phyloP scores from a whole-genome alignment of 2,113 vertebrate species.

The Piprites chloris region DNA sequence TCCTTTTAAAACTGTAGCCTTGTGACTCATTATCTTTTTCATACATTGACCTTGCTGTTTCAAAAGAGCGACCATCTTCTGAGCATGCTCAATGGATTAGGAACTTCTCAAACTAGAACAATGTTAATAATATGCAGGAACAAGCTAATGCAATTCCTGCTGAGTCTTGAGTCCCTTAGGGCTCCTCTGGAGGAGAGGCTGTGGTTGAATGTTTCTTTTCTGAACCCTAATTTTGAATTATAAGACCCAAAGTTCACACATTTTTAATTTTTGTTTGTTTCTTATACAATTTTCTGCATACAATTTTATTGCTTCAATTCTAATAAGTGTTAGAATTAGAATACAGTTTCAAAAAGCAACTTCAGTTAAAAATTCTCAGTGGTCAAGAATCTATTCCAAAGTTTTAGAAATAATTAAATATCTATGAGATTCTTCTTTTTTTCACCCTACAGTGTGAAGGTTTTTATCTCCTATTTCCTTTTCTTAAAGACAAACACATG shows the following conservation, averaged over 20 bases:
- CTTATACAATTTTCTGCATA: neutral
- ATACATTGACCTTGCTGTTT: neutral
- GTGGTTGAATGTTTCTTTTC: neutral
- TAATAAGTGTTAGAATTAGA: neutral
- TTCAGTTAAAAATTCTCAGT: neutral
- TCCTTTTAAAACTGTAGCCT: neutral
- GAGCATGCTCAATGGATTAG: neutral
- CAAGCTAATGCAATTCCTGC: neutral
- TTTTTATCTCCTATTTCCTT: neutral
- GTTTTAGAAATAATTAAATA: neutral
- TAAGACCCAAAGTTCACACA: neutral
- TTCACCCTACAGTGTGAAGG: neutral
- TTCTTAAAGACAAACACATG: neutral
- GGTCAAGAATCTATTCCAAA: neutral
- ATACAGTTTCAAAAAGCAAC: neutral
- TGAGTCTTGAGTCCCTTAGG: neutral
- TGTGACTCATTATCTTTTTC: neutral
- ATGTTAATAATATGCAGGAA: neutral
- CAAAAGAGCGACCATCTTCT: neutral
- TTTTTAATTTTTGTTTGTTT: neutral
- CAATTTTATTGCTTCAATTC: neutral
- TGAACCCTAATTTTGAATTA: neutral
- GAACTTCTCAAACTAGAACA: neutral
- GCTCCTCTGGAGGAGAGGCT: neutral
- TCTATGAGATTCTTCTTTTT: neutral